Base-by-base conservation (phyloP, 2,888 invertebrate genomes). In the Pegoplata infirma region DNA sequence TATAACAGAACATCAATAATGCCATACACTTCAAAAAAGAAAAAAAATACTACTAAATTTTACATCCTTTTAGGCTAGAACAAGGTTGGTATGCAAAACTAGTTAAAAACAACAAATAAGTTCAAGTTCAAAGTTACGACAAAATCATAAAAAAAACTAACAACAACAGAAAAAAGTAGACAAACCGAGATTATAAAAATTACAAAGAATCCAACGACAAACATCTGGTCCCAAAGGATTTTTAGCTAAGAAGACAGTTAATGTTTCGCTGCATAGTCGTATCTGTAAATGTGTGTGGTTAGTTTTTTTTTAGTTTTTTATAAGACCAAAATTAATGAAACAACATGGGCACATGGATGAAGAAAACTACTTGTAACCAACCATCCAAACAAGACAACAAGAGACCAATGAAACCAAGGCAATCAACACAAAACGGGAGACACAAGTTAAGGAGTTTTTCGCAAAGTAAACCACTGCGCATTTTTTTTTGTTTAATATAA, bases 191-290 rank as follows among this genome's bases (percentile, higher is more conserved):
- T 44, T 63, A 55, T 25, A 56, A 8, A 51, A 75, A 25, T n/a
- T 28, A 59, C 7, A 25, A 53, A 67, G n/a, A 69, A 56, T 32
- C 63, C 55, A 79, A 63, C 56, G 79, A 78, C 71, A 71, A 79
- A 79, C 79, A 79, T 79, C 79, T 79, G 79, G 79, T 79, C 79
- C 79, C 79, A 75, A 61, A 79, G 79, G 79, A 79, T 75, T 79
- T 75, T 79, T 56, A 72, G 56, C 67, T 66, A 79, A 79, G 74
- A 79, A 59, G 78, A 79, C 78, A 71, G 74, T 79, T 67, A 67
- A 79, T 79, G 79, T 79, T 79, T 53, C 75, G 69, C n/a, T n/a
- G 36, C 36, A 8, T n/a, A n/a, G n/a, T n/a, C n/a, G n/a, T 49
- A 55, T 56, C 44, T 51, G 44, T 40, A 75, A 75, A 63, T 59